These are phyloP conservation scores for Carollia perspicillata DNA, from an alignment of 2,113 vertebrate genomes.

Conservation along the genomic window DNA sequence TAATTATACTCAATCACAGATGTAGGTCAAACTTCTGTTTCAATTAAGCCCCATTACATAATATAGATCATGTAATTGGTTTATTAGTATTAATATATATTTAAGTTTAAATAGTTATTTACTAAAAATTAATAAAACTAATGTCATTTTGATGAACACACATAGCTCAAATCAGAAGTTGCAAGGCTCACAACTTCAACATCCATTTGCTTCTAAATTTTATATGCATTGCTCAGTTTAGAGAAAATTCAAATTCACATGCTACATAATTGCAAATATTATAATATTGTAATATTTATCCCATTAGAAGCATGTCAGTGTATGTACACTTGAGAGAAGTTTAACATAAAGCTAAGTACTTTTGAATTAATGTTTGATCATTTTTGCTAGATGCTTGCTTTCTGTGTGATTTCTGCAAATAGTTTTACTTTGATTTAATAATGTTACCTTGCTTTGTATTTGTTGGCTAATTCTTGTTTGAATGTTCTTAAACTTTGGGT, in stretches of 20 bases:
- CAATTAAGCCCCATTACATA: background rate
- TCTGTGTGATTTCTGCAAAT: slow-evolving; percentile 54
- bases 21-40: background rate
- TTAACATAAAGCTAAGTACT: background rate
- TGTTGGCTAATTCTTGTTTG: background rate
- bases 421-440: slow-evolving; percentile 25
- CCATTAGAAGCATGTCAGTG: background rate
- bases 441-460: background rate
- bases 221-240: background rate
- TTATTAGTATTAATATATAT: background rate
- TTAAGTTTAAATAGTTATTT: background rate
- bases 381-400: slow-evolving; percentile 3
- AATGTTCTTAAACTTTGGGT: slow-evolving; percentile 48
- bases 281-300: background rate
- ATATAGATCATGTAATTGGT: background rate
- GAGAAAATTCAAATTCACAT: background rate
- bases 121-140: background rate
- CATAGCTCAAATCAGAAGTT: background rate
- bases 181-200: background rate
- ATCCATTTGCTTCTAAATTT: background rate
- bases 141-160: background rate
- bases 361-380: slow-evolving; percentile 35
- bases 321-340: background rate
- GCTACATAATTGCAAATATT: background rate
- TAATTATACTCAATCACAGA: background rate